A percentile compares a stretch with the other conserved stretches of the same genome.
These are phyloP conservation scores for Rhodinocichla rosea DNA, from an alignment of 2,113 vertebrate genomes.

Conservation along the genomic window DNA sequence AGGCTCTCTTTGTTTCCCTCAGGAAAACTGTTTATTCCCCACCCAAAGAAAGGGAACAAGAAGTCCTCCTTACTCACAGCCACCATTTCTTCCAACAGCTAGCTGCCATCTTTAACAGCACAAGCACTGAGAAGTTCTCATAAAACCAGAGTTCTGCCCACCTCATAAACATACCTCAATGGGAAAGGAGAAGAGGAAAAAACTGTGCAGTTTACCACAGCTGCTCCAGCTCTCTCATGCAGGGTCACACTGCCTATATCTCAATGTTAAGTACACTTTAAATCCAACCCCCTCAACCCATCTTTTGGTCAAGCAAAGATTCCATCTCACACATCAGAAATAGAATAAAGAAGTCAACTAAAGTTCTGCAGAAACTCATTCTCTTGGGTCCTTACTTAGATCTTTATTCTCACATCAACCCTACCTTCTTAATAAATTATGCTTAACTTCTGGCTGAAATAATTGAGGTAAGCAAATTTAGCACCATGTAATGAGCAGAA, in stretches of 20 bases:
- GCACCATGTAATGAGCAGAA: background rate
- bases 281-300: background rate
- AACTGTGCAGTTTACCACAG: background rate
- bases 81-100: background rate
- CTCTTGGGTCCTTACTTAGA: background rate
- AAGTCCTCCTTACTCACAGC: background rate
- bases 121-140: background rate
- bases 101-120: background rate
- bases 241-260: fast-evolving
- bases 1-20: background rate
- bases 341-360: background rate
- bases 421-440: background rate
- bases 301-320: background rate
- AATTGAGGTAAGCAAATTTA: background rate
- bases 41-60: background rate
- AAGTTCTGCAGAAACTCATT: background rate
- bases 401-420: background rate
- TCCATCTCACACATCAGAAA: background rate
- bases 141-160: background rate
- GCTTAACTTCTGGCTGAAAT: background rate
- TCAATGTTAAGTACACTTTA: background rate
- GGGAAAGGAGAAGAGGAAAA: background rate
- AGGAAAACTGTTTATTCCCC: background rate
- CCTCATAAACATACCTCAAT: background rate
- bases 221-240: background rate